These are phyloP conservation scores for Microchirus variegatus DNA, from an alignment of 2,797 vertebrate species.

Conservation along the genomic window DNA sequence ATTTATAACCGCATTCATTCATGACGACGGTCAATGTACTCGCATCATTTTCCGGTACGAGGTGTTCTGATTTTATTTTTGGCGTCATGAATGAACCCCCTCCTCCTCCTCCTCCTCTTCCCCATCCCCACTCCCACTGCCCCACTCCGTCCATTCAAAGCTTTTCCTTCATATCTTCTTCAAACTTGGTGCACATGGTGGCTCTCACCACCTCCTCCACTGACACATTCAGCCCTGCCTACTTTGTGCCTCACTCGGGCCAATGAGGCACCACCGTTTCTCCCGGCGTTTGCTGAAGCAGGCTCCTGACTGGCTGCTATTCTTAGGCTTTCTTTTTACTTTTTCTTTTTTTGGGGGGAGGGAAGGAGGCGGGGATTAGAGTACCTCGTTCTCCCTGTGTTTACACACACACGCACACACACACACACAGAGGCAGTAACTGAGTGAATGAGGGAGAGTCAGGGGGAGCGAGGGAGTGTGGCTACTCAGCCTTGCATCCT, in stretches of 20 bases:
- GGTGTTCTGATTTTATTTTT: conserved; percentile 65
- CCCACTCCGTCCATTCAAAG: conserved; percentile 50
- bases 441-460: conserved; percentile 67
- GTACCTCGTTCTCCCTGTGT: conserved; percentile 69
- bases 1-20: conserved; percentile 6
- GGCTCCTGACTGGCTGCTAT: conserved; percentile 67
- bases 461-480: conserved; percentile 50
- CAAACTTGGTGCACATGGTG: conserved; percentile 78
- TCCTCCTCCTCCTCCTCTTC: background rate
- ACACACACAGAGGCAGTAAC: conserved; percentile 43
- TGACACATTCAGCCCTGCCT: conserved; percentile 46
- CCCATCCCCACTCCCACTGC: too few species aligned
- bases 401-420: conserved; percentile 72
- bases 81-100: conserved; percentile 63
- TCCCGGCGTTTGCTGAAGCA: conserved; percentile 59
- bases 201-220: conserved; percentile 60
- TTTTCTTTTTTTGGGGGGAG: conserved; percentile 55
- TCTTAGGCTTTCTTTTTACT: conserved; percentile 53
- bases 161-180: conserved; percentile 69
- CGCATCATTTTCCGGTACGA: conserved; percentile 37
- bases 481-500: conserved; percentile 50
- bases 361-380: conserved; percentile 65
- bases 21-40: conserved; percentile 25
- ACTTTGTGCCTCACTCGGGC: conserved; percentile 31
- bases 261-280: conserved; percentile 57